A percentile compares a stretch with the other conserved stretches of the same genome.
Conservation (phyloP, 2,113 vertebrate species). For the Dendrocopos noguchii region DNA sequence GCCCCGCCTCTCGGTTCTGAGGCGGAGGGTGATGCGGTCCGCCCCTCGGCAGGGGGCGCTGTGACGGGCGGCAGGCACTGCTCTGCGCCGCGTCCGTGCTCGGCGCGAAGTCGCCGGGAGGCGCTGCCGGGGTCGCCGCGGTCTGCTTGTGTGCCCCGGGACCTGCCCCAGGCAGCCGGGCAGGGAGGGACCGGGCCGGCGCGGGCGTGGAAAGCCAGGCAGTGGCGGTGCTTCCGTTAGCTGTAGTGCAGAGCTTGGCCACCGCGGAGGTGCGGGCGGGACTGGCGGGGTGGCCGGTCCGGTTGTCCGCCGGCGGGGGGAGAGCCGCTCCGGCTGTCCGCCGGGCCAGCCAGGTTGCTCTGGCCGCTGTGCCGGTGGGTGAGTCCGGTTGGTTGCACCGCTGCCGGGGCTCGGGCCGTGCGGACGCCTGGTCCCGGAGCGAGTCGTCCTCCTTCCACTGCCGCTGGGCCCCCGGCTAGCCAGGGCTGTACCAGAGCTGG, state of each 20-base stretch:
- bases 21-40: neutral
- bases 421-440: neutral
- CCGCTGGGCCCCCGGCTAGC: no score
- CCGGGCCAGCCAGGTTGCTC: neutral
- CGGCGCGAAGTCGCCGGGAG: neutral
- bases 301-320: conserved; percentile 82
- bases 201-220: neutral
- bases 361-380: neutral
- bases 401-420: neutral
- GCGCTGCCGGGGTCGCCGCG: conserved; percentile 52
- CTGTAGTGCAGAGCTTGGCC: conserved; percentile 78
- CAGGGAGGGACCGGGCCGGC: neutral
- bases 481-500: neutral
- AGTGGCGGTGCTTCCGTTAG: conserved; percentile 71
- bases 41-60: neutral
- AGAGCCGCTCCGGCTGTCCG: neutral
- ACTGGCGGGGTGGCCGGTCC: conserved; percentile 80
- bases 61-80: neutral
- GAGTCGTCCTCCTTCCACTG: no score
- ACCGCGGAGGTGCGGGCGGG: conserved; percentile 82
- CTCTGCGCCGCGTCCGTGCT: neutral
- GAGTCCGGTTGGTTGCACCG: neutral
- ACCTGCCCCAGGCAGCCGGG: neutral
- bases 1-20: neutral
- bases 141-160: conserved; percentile 57